Evolutionary conservation across 1,140 invertebrate genomes (phyloP).

Genomic region (Aphaenogaster floridana): DNA sequence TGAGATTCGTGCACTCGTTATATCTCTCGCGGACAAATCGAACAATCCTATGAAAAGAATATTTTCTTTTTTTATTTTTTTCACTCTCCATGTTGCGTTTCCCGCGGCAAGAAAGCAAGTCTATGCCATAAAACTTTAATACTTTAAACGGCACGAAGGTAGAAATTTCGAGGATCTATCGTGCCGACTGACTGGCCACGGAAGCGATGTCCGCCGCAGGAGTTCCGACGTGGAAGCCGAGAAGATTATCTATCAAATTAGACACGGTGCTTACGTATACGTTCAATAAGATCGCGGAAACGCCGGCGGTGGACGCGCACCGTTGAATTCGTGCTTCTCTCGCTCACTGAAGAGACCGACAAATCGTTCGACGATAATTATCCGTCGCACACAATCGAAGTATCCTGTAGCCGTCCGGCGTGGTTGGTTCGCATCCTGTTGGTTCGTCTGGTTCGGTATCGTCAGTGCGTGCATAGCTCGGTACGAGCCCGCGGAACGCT

Average conservation of each 20-base stretch:
- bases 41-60: conserved; percentile 6
- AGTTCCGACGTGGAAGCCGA: conserved; percentile 37
- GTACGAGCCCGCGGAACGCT: conserved; percentile 65
- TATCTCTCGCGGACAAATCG: not conserved
- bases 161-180: conserved; percentile 34
- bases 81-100: not conserved
- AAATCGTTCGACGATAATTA: conserved; percentile 82
- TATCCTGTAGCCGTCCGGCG: conserved; percentile 72
- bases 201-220: conserved; percentile 36
- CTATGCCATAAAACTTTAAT: conserved; percentile 4
- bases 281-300: conserved; percentile 63
- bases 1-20: conserved; percentile 23
- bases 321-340: conserved; percentile 79
- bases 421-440: conserved; percentile 70
- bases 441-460: conserved; percentile 52
- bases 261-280: conserved; percentile 26
- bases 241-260: conserved; percentile 62
- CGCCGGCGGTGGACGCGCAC: conserved; percentile 74
- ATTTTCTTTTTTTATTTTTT: not conserved
- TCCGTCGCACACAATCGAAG: conserved; percentile 80
- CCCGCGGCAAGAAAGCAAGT: not conserved
- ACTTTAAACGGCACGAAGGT: not conserved
- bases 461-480: conserved; percentile 57
- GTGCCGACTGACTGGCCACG: conserved; percentile 18
- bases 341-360: conserved; percentile 67